Evolutionary conservation across 1,140 invertebrate species (phyloP), one percentile per base, ranked within the genome.

Genomic region (honey bee (Apis mellifera)): DNA sequence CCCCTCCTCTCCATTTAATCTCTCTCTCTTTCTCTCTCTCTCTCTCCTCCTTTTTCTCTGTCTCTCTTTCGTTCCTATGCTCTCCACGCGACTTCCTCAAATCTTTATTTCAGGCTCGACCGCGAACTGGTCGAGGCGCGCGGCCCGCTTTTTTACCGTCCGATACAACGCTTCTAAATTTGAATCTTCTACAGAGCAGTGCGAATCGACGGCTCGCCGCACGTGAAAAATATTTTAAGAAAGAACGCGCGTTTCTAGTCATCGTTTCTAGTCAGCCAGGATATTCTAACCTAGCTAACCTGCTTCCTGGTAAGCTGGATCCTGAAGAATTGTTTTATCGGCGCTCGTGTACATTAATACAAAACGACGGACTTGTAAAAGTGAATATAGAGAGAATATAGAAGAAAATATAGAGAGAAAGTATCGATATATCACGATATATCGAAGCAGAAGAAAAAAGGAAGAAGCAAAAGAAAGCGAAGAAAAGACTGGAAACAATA

Each of bases 81-180:
- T 84, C 88, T 90, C 84, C 82, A 68, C 78, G 78, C 86, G 87
- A 89, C 87, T 90, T 90, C 88, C 89, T 90, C 89, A 87, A 90
- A 89, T 91, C 90, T 90, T 90, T 90, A 91, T 91, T 91, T 89
- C 90, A 89, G 89, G 88, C 89, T 88, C 90, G 90, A 90, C 83
- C 90, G 86, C 89, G 90, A 90, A 90, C 89, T 90, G 89, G 87
- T 90, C 90, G 90, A 89, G 87, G 89, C 83, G 82, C 87, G 89
- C 83, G 88, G 83, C 88, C 86, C 86, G 88, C 89, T 91, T 90
- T 90, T 89, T 86, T 87, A 90, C 85, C 87, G 79, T 88, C 85
- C 87, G 87, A 82, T 68, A 86, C 80, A 79, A 84, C 84, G 81
- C 80, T 86, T 91, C 90, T 90, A 91, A 91, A 91, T 91, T 91